Evolutionary conservation across 1,140 invertebrate genomes (phyloP), one percentile per base, ranked within the genome.

Genomic region (Megalonaias nervosa): DNA sequence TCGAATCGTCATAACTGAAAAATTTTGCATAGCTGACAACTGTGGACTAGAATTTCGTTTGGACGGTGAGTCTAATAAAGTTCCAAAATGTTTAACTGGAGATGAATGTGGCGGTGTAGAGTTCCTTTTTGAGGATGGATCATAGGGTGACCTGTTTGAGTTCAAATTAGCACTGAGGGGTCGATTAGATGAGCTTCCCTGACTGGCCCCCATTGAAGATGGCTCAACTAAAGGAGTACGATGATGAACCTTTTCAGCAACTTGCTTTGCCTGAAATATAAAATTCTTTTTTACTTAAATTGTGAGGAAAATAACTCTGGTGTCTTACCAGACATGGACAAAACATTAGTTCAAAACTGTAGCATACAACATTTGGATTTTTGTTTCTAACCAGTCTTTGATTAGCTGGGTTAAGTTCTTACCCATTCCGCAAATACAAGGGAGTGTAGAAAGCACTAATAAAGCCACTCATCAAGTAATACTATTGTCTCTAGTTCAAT

Each of bases 221-320:
- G 81, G 77, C 17, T 81, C 67, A 72, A 71, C 77, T 60, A 75
- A 59, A 14, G 85, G 82, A 23, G 83, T 81, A 58, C 83, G 75
- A 64, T 89, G 87, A 38, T 85, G 81, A 2, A 77, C 79, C 60
- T 86, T 85, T 16, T 85, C 85, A 60, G 84, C 81, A 38, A 81
- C 64, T 31, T 89, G 86, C 64, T 89, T 90, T 19, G 89, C 88
- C 89, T 90, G 78, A 55, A 87, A 87, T 68, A 67, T 67, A 26
- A 67, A 60, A 38, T 31, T 19, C 14, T 3, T 66, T 38, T n/a
- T 23, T 71, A 9, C 38, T 11, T 6, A 48, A 48, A 48, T 48
- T 48, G 9, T 48, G 38, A 48, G 38, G 38, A 48, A 48, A 48
- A 48, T 48, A 48, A 48, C 38, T 48, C 38, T 48, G 38, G 38